Conservation (phyloP, 2,797 vertebrate genomes). For the Nyctalus aviator region DNA sequence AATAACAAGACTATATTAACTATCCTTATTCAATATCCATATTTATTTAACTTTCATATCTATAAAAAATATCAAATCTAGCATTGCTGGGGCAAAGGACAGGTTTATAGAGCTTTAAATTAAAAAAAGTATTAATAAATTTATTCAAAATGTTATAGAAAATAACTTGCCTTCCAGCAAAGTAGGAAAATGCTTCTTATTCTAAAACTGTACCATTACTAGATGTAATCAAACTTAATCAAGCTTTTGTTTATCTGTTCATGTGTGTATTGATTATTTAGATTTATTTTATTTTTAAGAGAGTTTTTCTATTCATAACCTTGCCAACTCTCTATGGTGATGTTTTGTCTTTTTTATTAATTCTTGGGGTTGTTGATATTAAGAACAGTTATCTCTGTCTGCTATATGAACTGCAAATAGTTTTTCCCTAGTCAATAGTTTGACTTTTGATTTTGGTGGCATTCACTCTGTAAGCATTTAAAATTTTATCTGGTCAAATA, state of each 20-base stretch:
- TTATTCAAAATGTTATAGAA: conserved; percentile 2
- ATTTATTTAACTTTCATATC: neutral
- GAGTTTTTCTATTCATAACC: conserved; percentile 6
- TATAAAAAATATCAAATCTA: neutral
- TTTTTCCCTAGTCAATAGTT: neutral
- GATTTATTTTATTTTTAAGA: conserved; percentile 32
- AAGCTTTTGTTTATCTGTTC: neutral
- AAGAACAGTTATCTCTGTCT: conserved; percentile 56
- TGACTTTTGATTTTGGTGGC: neutral
- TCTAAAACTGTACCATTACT: neutral
- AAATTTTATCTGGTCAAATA: neutral
- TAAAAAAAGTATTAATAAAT: conserved; percentile 5
- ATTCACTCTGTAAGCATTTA: neutral
- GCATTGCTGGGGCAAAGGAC: neutral
- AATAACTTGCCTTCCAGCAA: neutral
- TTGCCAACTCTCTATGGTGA: neutral
- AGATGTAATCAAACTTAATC: neutral
- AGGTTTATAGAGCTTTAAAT: neutral
- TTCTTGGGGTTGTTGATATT: conserved; percentile 56
- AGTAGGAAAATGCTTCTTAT: neutral
- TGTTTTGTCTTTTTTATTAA: conserved; percentile 26
- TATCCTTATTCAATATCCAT: neutral
- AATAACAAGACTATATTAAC: neutral
- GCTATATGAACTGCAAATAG: neutral
- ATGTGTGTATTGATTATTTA: neutral